phyloP scores from a whole-genome alignment of 2,888 invertebrate genomes.

The Drosophila neutralis region DNA sequence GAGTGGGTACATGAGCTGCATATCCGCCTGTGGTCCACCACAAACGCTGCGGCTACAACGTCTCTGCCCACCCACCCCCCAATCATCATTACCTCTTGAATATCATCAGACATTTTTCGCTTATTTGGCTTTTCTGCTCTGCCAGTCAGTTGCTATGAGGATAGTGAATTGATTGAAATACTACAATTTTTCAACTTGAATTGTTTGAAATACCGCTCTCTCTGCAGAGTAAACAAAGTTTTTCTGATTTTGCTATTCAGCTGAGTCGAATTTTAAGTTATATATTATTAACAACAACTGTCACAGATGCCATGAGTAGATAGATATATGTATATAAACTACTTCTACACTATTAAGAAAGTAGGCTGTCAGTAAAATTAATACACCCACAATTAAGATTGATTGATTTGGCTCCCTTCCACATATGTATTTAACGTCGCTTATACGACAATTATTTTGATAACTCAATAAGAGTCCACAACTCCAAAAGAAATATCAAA shows the following conservation, averaged over 20 bases:
- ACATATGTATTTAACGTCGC: too few species aligned
- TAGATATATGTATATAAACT: too few species aligned
- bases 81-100: background rate
- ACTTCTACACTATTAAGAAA: too few species aligned
- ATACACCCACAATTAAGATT: too few species aligned
- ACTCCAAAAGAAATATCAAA: too few species aligned
- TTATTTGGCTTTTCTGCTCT: conserved; percentile 28
- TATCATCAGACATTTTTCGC: conserved; percentile 22
- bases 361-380: too few species aligned
- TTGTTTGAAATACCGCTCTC: background rate
- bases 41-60: conserved; percentile 66
- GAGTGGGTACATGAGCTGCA: conserved; percentile 26
- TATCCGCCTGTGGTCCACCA: conserved; percentile 68
- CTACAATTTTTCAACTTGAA: background rate
- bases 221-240: background rate
- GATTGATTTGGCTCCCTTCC: too few species aligned
- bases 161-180: background rate
- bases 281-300: too few species aligned
- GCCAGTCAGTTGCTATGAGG: conserved; percentile 18
- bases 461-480: too few species aligned
- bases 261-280: background rate
- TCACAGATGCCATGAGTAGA: too few species aligned
- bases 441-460: too few species aligned
- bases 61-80: background rate
- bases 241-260: background rate